These are phyloP conservation scores for Dendrocopos noguchii DNA, from an alignment of 2,113 vertebrate species.

Conservation along the genomic window DNA sequence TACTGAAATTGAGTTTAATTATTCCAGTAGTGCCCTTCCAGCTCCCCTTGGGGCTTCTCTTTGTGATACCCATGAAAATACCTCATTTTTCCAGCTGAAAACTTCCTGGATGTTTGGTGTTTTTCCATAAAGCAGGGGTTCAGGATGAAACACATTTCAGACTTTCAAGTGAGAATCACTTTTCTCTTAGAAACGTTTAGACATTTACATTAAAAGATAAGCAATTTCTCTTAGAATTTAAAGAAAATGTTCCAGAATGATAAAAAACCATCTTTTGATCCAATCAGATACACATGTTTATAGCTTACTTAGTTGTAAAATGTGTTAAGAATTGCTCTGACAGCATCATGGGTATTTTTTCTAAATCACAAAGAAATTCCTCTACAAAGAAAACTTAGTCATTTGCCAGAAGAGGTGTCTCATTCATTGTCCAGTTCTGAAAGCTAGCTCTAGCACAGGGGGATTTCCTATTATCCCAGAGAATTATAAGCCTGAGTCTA, in stretches of 20 bases:
- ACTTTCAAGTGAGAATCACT: neutral
- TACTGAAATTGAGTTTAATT: neutral
- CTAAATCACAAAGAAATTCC: neutral
- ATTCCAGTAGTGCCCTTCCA: neutral
- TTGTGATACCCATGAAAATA: neutral
- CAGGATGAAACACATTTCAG: neutral
- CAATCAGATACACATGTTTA: neutral
- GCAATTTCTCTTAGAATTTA: neutral
- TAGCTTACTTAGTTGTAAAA: neutral
- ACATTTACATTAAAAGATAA: neutral
- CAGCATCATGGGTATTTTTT: neutral
- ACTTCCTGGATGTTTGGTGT: neutral
- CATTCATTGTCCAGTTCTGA: neutral
- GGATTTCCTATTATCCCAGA: neutral
- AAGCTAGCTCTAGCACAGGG: neutral
- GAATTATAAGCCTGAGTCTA: neutral
- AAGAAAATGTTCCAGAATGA: neutral
- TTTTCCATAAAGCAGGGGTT: neutral
- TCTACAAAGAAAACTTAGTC: neutral
- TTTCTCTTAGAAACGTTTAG: neutral
- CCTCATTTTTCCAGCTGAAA: neutral
- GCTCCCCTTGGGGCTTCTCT: neutral
- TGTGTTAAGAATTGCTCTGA: neutral
- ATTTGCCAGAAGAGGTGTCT: neutral
- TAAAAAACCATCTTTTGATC: neutral